Percentiles rank a stretch among this genome's conserved stretches.
Evolutionary conservation across 2,797 vertebrate species (phyloP).

Genomic region (Anolis apletophallus): DNA sequence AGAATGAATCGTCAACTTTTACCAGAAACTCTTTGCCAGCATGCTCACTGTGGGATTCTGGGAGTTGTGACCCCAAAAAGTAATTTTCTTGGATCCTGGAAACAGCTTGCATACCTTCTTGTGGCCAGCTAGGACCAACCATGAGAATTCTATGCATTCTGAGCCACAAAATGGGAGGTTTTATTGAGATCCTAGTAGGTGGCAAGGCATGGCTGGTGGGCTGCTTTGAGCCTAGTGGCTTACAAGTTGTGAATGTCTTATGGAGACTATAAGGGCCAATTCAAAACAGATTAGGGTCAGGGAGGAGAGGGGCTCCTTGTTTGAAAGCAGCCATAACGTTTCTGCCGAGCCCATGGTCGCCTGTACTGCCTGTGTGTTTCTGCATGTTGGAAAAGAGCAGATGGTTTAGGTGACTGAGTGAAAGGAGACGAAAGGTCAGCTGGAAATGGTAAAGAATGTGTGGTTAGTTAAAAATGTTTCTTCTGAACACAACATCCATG

Average conservation of each 20-base stretch:
- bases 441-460: constrained; percentile 38
- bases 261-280: constrained; percentile 9
- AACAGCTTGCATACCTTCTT: background rate
- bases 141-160: background rate
- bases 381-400: background rate
- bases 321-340: constrained; percentile 24
- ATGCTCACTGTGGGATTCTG: background rate
- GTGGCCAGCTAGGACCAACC: background rate
- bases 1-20: no score
- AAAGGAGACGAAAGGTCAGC: background rate
- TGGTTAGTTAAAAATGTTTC: constrained; percentile 44
- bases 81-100: background rate
- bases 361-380: background rate
- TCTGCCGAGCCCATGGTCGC: background rate
- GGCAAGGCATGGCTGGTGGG: background rate
- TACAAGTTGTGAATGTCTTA: background rate
- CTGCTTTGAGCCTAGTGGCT: background rate
- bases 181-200: background rate
- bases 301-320: background rate
- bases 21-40: background rate
- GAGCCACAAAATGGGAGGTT: background rate
- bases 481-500: constrained; percentile 11
- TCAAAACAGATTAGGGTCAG: constrained; percentile 19
- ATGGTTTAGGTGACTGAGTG: background rate
- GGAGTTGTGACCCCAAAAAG: background rate